These are phyloP conservation scores for Enoplolaimus lenunculus DNA, from an alignment of 2,888 invertebrate species.

Conservation along the genomic window DNA sequence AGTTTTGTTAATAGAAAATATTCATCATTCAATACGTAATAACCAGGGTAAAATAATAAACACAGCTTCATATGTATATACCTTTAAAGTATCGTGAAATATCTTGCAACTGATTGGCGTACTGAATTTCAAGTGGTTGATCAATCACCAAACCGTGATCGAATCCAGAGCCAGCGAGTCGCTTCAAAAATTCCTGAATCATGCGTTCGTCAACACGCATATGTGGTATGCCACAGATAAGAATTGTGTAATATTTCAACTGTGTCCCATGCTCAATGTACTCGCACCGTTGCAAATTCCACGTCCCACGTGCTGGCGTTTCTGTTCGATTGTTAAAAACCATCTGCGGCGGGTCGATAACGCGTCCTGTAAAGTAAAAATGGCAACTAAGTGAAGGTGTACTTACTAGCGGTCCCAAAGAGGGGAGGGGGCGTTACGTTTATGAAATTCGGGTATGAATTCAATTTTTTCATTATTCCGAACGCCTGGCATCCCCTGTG, in stretches of 20 bases:
- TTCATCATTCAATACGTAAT: too few relatives aligned
- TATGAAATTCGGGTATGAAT: too few relatives aligned
- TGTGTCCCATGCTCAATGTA: neutral
- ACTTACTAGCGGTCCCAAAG: too few relatives aligned
- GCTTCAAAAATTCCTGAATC: neutral
- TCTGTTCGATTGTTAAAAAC: neutral
- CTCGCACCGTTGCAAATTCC: neutral
- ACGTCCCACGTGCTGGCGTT: neutral
- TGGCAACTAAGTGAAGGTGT: too few relatives aligned
- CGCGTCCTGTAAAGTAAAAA: neutral
- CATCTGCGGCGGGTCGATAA: neutral
- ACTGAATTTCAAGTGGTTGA: neutral
- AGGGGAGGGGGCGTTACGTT: too few relatives aligned
- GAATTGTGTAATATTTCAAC: neutral
- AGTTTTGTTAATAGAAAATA: too few relatives aligned
- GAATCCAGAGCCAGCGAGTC: neutral
- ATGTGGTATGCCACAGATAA: neutral
- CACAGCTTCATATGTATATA: too few relatives aligned
- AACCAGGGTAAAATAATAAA: too few relatives aligned
- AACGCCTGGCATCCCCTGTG: too few relatives aligned
- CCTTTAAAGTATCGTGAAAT: neutral
- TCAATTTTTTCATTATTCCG: too few relatives aligned
- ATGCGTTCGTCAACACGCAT: neutral
- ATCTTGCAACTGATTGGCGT: neutral
- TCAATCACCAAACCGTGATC: neutral